Percentiles rank a stretch among this genome's conserved stretches.
Conservation (phyloP, 2,797 vertebrate species). For the Neoniphon sammara region DNA sequence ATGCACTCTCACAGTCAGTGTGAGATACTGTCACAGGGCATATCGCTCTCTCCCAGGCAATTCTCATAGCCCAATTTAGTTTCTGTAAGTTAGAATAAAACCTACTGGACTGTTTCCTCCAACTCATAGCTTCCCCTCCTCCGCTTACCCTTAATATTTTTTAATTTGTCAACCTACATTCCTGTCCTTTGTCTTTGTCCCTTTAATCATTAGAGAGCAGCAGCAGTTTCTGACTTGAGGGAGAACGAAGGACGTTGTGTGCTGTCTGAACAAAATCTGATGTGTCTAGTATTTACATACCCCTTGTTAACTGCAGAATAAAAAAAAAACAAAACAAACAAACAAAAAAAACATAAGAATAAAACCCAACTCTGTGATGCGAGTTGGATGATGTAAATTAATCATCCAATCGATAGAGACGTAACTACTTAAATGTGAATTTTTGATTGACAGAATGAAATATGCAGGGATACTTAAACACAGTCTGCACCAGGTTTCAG, state of each 20-base stretch:
- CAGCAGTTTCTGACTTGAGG: neutral
- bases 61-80: neutral
- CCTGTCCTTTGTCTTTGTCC: neutral
- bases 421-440: neutral
- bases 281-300: no score
- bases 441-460: slow-evolving; percentile 4
- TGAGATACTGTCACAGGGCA: neutral
- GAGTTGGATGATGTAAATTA: no score
- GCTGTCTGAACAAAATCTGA: neutral
- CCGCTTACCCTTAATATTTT: neutral
- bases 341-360: no score
- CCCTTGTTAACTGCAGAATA: no score
- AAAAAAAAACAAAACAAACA: no score
- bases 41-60: neutral
- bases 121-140: neutral
- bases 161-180: neutral
- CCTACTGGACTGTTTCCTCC: neutral
- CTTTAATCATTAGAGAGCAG: neutral
- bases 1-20: neutral
- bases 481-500: neutral
- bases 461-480: neutral
- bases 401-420: no score
- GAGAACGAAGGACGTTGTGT: neutral
- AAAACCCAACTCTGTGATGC: no score
- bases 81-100: neutral